Percentiles rank a stretch among this genome's conserved stretches.
Conservation (phyloP, 2,797 vertebrate genomes). For the Huso huso region DNA sequence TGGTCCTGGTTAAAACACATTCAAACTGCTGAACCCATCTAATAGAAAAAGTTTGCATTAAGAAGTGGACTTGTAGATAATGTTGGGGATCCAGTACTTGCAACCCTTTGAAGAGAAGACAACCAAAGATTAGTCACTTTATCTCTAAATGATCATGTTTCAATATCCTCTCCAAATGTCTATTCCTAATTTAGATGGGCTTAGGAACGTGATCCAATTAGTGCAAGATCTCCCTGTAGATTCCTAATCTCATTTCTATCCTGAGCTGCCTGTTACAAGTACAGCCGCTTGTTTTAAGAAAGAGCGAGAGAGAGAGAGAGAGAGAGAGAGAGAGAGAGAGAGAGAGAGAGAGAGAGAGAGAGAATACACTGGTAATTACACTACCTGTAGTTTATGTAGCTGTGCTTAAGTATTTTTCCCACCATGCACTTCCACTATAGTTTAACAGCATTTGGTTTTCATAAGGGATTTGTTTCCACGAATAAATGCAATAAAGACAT, state of each 20-base stretch:
- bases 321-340: too few relatives aligned
- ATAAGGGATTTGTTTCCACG: neutral
- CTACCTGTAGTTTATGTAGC: neutral
- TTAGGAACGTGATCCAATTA: neutral
- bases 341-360: too few relatives aligned
- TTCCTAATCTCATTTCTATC: neutral
- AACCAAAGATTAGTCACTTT: too few relatives aligned
- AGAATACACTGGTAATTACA: neutral
- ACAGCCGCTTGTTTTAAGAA: conserved; percentile 5
- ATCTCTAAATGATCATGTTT: neutral
- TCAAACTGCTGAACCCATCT: too few relatives aligned
- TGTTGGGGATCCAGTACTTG: too few relatives aligned
- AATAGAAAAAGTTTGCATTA: too few relatives aligned
- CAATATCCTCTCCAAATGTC: neutral
- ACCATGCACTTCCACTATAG: neutral
- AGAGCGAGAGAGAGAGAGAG: neutral
- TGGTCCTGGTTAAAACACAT: too few relatives aligned
- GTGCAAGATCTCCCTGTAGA: conserved; percentile 6
- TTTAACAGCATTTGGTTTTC: neutral
- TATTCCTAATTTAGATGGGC: conserved; percentile 10
- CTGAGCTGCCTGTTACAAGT: neutral
- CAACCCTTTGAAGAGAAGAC: too few relatives aligned
- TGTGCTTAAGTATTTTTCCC: neutral
- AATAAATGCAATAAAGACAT: neutral
- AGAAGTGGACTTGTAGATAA: too few relatives aligned